Base-by-base conservation (phyloP, 2,888 invertebrate genomes). In the Oscheius sp. region DNA sequence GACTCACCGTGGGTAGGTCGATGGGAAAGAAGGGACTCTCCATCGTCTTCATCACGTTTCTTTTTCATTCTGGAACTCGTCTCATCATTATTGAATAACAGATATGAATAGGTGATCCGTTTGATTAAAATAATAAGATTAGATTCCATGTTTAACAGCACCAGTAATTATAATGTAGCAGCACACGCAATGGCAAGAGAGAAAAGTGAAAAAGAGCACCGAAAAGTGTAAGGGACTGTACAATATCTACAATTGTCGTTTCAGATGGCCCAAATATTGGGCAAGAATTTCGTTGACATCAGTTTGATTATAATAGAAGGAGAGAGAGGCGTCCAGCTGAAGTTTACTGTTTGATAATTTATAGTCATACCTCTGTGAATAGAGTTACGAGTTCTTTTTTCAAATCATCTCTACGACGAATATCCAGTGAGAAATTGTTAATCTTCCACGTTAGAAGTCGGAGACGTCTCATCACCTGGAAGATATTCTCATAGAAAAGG, bases 381-480 rank as follows among this genome's bases (percentile, higher is more conserved):
- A 66, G 41, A 8, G 0, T 1, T 17, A 12, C 14, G 33, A 51
- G 20, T 14, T 51, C 47, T n/a, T 59, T 41, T 17, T 20, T 8
- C 17, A 67, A 36, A 2, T 17, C 49, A 2, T 20, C n/a, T 12
- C 59, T 44, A 22, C 14, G 12, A 17, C 62, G 17, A 3, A 59
- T 20, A 28, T 59, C 44, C 44, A 59, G 26, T 17, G 49, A 5
- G 30, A 66, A 56, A 26, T 66, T 32, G 17, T 47, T 32, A 20
- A 32, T 30, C 32, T 67, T 67, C 67, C 67, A 67, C 2, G 28
- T 61, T 9, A 67, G 51, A 20, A 61, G 38, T 5, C 67, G 61
- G 14, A 62, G 62, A 51, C 62, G 62, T 17, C 30, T 54, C 67
- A 67, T 67, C 0, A 67, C 36, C 67, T 67, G 36, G 51, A 45